phyloP scores from a whole-genome alignment of 1,140 invertebrate species.

The Apis florea region DNA sequence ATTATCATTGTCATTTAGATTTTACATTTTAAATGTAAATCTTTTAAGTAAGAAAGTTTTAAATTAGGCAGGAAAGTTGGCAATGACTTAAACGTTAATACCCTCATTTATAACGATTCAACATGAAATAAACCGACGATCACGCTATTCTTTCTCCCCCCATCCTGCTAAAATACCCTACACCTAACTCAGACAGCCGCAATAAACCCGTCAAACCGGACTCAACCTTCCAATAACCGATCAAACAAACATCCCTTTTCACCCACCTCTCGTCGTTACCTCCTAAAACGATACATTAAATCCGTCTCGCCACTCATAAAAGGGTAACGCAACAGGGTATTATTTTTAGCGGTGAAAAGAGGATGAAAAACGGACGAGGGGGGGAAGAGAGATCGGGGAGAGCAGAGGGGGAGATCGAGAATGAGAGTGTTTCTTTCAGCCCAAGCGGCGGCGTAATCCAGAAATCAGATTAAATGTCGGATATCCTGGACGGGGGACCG shows the following conservation, averaged over 20 bases:
- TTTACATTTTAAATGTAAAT: too few species aligned
- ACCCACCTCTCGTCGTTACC: not conserved
- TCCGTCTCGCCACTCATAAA: conserved; percentile 4
- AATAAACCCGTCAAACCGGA: not conserved
- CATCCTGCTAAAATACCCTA: not conserved
- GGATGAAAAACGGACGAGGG: conserved; percentile 1
- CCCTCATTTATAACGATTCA: too few species aligned
- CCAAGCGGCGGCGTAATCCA: conserved; percentile 64
- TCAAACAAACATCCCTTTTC: not conserved
- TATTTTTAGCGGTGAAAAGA: conserved; percentile 43
- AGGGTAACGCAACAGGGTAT: conserved; percentile 18
- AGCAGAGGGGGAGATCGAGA: conserved; percentile 11
- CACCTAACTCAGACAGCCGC: not conserved
- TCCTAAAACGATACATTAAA: conserved; percentile 7
- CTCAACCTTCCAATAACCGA: not conserved
- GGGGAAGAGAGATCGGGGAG: not conserved
- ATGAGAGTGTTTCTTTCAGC: conserved; percentile 56
- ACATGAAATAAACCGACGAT: too few species aligned
- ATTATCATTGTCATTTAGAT: too few species aligned
- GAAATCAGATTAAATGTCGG: conserved; percentile 76
- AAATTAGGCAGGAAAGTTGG: too few species aligned
- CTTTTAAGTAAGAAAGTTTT: too few species aligned
- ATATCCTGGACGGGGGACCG: conserved; percentile 70
- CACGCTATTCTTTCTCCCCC: too few species aligned
- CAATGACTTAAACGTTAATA: too few species aligned